phyloP scores from a whole-genome alignment of 1,140 invertebrate genomes.

The Portunus trituberculatus region DNA sequence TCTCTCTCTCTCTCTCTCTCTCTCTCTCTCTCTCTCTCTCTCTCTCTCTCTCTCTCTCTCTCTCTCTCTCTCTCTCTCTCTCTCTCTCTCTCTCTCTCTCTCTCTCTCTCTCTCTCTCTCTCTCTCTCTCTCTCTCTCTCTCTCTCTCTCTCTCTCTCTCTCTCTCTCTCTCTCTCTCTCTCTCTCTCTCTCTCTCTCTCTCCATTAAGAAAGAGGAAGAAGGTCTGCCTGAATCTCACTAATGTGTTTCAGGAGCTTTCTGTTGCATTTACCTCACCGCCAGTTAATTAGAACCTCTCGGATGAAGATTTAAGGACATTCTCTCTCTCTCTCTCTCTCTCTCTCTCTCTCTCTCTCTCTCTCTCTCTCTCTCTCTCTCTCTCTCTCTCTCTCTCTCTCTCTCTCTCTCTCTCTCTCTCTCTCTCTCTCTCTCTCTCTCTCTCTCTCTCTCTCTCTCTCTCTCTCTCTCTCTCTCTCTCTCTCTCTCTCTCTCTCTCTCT shows the following conservation, averaged over 20 bases:
- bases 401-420: constrained; percentile 48
- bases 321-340: constrained; percentile 31
- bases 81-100: neutral
- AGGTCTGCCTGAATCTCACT: no score
- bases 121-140: constrained; percentile 21
- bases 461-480: constrained; percentile 24
- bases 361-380: constrained; percentile 48
- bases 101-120: neutral
- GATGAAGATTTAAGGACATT: neutral
- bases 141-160: neutral
- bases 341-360: constrained; percentile 48
- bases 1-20: neutral
- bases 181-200: neutral
- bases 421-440: constrained; percentile 35
- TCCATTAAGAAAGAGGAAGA: neutral
- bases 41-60: neutral
- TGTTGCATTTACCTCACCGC: no score
- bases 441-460: neutral
- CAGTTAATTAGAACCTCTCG: no score
- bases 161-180: neutral
- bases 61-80: neutral
- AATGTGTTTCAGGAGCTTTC: no score
- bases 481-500: constrained; percentile 21
- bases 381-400: constrained; percentile 48
- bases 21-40: neutral